Evolutionary conservation across 2,797 vertebrate genomes (phyloP).

Genomic region (Falco biarmicus): DNA sequence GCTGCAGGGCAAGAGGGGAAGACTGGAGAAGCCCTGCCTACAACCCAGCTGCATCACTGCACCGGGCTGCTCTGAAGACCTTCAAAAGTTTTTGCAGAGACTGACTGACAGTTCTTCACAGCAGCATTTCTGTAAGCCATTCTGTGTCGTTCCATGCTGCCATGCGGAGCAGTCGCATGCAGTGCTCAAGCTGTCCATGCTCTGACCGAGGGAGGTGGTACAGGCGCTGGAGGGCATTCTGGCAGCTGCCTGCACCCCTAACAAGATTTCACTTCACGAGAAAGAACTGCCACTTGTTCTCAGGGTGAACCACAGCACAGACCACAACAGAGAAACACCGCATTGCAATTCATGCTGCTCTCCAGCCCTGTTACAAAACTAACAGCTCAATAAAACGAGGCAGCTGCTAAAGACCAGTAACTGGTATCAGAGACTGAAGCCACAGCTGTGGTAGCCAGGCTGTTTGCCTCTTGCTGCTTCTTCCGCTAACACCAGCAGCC

Average conservation of each 20-base stretch:
- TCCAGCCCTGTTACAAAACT: background rate
- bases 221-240: background rate
- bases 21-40: background rate
- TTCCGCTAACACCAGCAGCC: background rate
- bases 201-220: background rate
- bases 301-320: background rate
- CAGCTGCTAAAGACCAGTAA: background rate
- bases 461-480: background rate
- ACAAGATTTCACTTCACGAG: background rate
- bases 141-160: background rate
- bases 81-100: background rate
- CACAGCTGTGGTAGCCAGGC: background rate
- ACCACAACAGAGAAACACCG: background rate
- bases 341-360: background rate
- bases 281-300: background rate
- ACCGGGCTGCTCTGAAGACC: background rate
- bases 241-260: background rate
- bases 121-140: background rate
- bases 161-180: rapidly evolving
- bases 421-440: background rate
- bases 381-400: background rate
- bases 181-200: background rate
- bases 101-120: background rate
- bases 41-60: background rate
- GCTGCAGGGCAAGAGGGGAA: background rate